Conservation (phyloP, 1,140 invertebrate species). For the fruit fly (Drosophila melanogaster) region Release_6_plus_ISO1_MT NC_004354.4:10936001-10936500, state of each 20-base stretch:
- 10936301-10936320: too few relatives aligned
- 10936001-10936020: constrained; percentile 20
- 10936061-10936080: background rate
- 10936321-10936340: background rate
- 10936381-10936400: constrained; percentile 2
- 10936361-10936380: constrained; percentile 8
- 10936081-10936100: background rate
- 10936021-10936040: constrained; percentile 21
- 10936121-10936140: constrained; percentile 59
- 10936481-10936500: constrained; percentile 39
- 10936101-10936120: constrained; percentile 61
- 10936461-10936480: constrained; percentile 47
- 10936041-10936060: background rate
- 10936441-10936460: constrained; percentile 52
- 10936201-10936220: background rate
- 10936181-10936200: background rate
- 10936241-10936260: constrained; percentile 70
- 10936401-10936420: background rate
- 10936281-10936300: too few relatives aligned
- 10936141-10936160: background rate
- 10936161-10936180: background rate
- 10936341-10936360: constrained; percentile 8
- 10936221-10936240: constrained; percentile 66
- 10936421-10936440: constrained; percentile 26
- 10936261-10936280: background rate